Base-by-base conservation (phyloP, 2,888 invertebrate genomes). In the Tillus elongatus region DNA sequence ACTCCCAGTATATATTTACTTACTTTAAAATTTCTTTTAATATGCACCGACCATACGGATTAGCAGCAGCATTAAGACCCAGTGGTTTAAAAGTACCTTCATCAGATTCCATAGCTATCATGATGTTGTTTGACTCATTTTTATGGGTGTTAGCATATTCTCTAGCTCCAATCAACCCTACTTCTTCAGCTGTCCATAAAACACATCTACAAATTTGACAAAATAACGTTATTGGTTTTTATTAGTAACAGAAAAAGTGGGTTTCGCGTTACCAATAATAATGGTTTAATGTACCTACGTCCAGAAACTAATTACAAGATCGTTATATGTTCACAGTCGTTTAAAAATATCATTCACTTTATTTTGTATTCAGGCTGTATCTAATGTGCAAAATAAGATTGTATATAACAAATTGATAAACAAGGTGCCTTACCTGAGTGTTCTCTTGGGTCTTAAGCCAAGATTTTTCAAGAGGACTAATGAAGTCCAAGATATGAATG, bases 71-170 rank as follows among this genome's bases (percentile, higher is more conserved):
- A 33, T 66, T 68, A 3, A 88, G 63, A 6, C 87, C 88, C 3
- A 70, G 54, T 0, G 87, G 86, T 10, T 70, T 72, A 54, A 88
- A 89, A 2, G 85, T 85, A 3, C 89, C 89, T 53, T 73, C 73
- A 58, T 89, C 88, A 1, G 87, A 86, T 65, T 89, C 88, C 76
- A 88, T 80, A 1, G 85, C 77, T 33, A 85, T 75, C 54, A 79
- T 79, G 39, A 83, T 75, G 46, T 82, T 77, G 2, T 72, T 57
- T 24, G 70, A 60, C 44, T 77, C 72, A 33, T 69, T 56, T 50
- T 67, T 65, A 52, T 86, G 83, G 2, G 60, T 58, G 35, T 73
- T 56, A 45, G 74, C 71, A 56, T 87, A 88, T 0, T 72, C 73
- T 13, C 62, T 46, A 1, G 80, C 81, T 15, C 87, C 87, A 33